Conservation (phyloP, 2,797 vertebrate species). For the Parambassis ranga region DNA sequence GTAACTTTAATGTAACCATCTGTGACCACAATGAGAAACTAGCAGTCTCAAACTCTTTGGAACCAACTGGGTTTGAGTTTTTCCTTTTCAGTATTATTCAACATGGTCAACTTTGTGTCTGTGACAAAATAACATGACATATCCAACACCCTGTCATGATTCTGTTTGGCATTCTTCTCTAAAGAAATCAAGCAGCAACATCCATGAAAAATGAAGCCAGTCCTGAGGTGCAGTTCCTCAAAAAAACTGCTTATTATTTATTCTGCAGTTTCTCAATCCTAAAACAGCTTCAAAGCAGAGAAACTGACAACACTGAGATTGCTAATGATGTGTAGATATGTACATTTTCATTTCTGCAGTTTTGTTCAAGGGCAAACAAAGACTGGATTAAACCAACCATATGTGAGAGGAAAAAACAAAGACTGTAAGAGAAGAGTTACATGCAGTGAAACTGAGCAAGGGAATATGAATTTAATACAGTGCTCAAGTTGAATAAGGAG, state of each 20-base stretch:
- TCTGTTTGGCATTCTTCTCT: too few species aligned
- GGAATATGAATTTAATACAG: conserved; percentile 31
- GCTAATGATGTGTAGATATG: neutral
- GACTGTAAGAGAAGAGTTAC: neutral
- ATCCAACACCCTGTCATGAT: too few species aligned
- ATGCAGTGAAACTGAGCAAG: conserved; percentile 8
- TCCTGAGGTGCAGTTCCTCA: too few species aligned
- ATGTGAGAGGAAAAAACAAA: neutral
- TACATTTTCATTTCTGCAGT: neutral
- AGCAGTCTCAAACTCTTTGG: neutral
- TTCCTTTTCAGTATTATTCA: too few species aligned
- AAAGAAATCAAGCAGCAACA: too few species aligned
- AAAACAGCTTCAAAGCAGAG: neutral
- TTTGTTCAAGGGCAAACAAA: neutral
- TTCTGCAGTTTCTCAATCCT: neutral
- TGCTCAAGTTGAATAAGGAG: conserved; percentile 36
- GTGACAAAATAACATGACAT: neutral
- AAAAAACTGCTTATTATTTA: too few species aligned
- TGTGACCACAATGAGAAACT: neutral
- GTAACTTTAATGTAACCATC: neutral
- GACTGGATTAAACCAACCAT: neutral
- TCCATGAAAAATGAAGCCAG: too few species aligned
- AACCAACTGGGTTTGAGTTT: neutral
- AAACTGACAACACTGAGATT: neutral
- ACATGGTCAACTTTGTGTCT: neutral